Base-by-base conservation (phyloP, 2,888 invertebrate genomes). In the Polylopha cassiicola region DNA sequence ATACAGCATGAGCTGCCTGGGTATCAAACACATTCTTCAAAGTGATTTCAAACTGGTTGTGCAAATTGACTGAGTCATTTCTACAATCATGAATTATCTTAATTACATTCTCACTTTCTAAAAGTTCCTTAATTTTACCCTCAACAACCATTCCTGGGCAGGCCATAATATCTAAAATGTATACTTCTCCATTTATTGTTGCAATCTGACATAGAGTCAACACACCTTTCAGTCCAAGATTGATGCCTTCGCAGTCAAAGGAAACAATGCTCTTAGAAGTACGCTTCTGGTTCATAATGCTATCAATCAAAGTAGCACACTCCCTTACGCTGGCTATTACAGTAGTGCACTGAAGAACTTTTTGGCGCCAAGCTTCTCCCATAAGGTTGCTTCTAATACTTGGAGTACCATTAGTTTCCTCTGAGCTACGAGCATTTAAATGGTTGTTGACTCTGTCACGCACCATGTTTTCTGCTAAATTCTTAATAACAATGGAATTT, bases 11-110 rank as follows among this genome's bases (percentile, higher is more conserved):
- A 23, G 97, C 97, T 20, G 94, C 93, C 88, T 95, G 97, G 18
- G 97, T 97, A 70, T 97, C 97, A 72, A 97, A 97, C 32, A 97
- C 94, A 76, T 92, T 93, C 48, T 89, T 89, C 57, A 97, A 77
- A 36, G 91, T 89, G 49, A 97, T 93, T 51, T 92, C 92, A 85
- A 92, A 96, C 67, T 97, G 96, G 68, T 90, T 89, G 79, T 90
- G 92, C 52, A 97, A 88, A 82, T 95, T 95, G 28, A 92, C 92
- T 43, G 95, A 94, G 80, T 95, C 95, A 73, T 95, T 96, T 47
- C 95, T 89, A 65, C 96, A 97, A 70, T 97, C 97, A 71, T 97
- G 97, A 62, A 95, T 92, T 37, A 97, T 94, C 88, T 97, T 97
- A 39, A 94, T 87, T 45, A 97, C 90, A 72, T 89, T 89, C 37